These are phyloP conservation scores for Lamellibrachia satsuma DNA, from an alignment of 2,888 invertebrate genomes.

Conservation along the genomic window DNA sequence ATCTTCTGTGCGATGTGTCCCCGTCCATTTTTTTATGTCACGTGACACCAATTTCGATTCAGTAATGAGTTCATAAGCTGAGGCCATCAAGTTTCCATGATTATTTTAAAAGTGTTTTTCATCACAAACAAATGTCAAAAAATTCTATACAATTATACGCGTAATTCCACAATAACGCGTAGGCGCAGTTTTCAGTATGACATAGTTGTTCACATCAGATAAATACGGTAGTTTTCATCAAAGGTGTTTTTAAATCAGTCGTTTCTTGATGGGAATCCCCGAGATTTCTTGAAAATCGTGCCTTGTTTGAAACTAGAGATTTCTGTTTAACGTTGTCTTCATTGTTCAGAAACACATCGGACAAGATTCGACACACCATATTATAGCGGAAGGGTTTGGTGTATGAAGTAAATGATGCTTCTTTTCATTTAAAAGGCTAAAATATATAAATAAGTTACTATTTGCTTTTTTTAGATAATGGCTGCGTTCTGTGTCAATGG, in stretches of 20 bases:
- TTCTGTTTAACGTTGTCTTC: background rate
- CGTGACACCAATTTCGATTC: too few species aligned
- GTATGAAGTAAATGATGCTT: background rate
- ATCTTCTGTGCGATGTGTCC: too few species aligned
- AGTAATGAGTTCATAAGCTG: too few species aligned
- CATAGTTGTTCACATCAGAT: too few species aligned
- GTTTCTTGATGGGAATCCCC: background rate
- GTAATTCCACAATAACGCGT: too few species aligned
- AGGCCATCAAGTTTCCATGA: too few species aligned
- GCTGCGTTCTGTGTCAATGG: background rate
- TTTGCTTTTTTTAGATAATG: background rate
- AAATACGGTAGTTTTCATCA: too few species aligned
- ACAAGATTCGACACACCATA: background rate
- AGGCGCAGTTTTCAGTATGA: too few species aligned
- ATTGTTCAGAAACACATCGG: background rate
- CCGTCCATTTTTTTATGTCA: too few species aligned
- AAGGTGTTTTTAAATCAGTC: background rate
- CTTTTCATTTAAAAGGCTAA: background rate
- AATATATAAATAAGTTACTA: background rate
- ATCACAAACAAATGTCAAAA: too few species aligned
- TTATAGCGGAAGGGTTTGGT: background rate
- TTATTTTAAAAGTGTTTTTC: too few species aligned
- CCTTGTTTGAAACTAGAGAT: background rate
- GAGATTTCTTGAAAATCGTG: background rate
- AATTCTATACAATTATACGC: too few species aligned